These are phyloP conservation scores for Lagodon rhomboides DNA, from an alignment of 2,797 vertebrate genomes.

Conservation along the genomic window DNA sequence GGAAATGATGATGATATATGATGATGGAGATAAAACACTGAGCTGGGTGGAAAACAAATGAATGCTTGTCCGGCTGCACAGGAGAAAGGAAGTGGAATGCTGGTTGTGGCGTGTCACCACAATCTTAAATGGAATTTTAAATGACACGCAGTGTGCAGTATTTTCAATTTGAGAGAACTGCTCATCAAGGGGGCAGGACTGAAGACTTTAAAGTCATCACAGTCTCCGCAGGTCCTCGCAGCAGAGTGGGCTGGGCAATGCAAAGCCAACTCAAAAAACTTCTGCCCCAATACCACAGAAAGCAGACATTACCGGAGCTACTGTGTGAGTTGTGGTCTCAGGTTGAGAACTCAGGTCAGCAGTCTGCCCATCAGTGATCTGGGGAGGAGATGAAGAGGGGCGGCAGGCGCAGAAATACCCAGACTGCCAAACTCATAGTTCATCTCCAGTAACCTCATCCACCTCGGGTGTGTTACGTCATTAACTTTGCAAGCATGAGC, in stretches of 20 bases:
- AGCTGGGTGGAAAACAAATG: conserved; percentile 25
- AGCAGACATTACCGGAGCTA: no score
- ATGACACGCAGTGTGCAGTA: not conserved
- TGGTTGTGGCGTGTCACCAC: not conserved
- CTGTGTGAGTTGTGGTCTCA: no score
- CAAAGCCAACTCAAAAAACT: not conserved
- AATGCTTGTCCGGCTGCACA: conserved; percentile 11
- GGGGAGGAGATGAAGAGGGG: no score
- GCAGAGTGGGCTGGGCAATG: not conserved
- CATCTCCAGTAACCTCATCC: no score
- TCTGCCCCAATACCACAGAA: no score
- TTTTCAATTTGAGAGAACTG: conserved; percentile 28
- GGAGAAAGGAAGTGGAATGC: conserved; percentile 9
- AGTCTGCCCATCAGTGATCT: no score
- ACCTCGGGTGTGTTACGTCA: no score
- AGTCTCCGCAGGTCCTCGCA: conserved; percentile 21
- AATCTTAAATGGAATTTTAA: not conserved
- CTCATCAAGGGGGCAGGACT: conserved; percentile 40
- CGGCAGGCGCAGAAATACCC: no score
- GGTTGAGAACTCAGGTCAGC: no score
- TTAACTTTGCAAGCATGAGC: no score
- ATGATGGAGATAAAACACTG: conserved; percentile 28
- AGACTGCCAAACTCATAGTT: no score
- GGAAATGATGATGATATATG: conserved; percentile 32
- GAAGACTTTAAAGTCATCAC: conserved; percentile 18